Percentiles rank a stretch among this genome's conserved stretches.
These are phyloP conservation scores for Nannoperca australis DNA, from an alignment of 2,797 vertebrate genomes.

Conservation along the genomic window DNA sequence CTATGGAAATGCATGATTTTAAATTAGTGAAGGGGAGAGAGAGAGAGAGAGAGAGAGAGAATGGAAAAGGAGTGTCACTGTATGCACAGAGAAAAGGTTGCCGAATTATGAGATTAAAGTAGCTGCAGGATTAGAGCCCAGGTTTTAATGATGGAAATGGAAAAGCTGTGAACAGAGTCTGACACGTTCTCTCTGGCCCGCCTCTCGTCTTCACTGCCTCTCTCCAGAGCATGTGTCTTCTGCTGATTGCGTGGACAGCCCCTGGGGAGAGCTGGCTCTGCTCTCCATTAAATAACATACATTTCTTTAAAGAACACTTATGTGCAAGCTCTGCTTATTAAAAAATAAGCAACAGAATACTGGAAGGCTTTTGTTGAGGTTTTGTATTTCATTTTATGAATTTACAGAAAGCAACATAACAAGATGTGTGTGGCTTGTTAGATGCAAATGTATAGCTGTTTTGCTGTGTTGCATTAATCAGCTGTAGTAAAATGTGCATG, in stretches of 20 bases:
- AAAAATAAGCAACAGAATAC: constrained; percentile 3
- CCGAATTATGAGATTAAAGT: constrained; percentile 86
- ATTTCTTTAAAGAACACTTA: constrained; percentile 63
- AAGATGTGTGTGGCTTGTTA: background rate
- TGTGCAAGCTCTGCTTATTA: constrained; percentile 4
- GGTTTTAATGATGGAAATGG: constrained; percentile 86
- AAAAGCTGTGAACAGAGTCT: constrained; percentile 76
- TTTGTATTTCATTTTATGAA: background rate
- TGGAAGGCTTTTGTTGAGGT: background rate
- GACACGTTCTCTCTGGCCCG: constrained; percentile 69
- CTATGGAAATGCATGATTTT: constrained; percentile 60
- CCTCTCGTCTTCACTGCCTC: constrained; percentile 56
- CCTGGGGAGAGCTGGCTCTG: constrained; percentile 46
- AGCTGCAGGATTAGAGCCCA: constrained; percentile 82
- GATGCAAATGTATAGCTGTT: background rate
- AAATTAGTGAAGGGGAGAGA: constrained; percentile 50
- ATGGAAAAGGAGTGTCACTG: constrained; percentile 44
- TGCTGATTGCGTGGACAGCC: constrained; percentile 68
- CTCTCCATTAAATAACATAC: constrained; percentile 59
- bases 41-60: constrained; percentile 32
- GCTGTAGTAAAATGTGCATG: background rate
- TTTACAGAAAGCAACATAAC: background rate
- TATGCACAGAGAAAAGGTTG: constrained; percentile 62
- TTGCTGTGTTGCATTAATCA: background rate
- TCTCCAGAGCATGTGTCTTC: constrained; percentile 66